Evolutionary conservation across 2,797 vertebrate species (phyloP), one percentile per base, ranked within the genome.

Genomic region (Brachyalestes nurse): DNA sequence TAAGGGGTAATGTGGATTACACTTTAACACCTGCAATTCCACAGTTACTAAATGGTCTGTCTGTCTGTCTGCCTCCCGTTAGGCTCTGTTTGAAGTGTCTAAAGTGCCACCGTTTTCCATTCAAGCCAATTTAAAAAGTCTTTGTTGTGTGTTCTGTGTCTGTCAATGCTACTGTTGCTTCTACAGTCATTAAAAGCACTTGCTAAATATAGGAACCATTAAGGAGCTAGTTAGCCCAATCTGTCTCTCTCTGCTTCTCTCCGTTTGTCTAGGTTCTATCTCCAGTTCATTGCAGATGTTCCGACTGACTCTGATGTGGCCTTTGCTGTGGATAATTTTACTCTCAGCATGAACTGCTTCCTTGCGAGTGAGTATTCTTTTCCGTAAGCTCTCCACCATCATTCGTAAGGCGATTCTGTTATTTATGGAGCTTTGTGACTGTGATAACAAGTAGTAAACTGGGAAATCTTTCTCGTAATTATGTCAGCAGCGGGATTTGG

Each of bases 291-390:
- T 0, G 88, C 92, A 0, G 95, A 96, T 65, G 96, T 96, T 91
- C 94, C 93, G 78, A 94, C 91, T 89, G 96, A 95, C 86, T 91
- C 95, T 9, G 91, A 94, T 87, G 95, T 96, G 83, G 85, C 94
- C 38, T 90, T 97, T 89, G 96, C 95, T 80, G 93, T 99, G 79
- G 97, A 98, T 93, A 98, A 99, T 85, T 87, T 99, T 85, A 98
- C 97, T 78, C 93, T 99, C 89, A 99, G 96, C 82, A 94, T 98
- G 93, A 96, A 97, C 90, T 99, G 98, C 89, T 99, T 98, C 85
- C 92, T 99, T 91, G 96, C 97, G 92, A 97, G 98, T 99, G 91
- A 99, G 97, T 96, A 84, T 67, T 25, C 14, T 17, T 40, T 5
- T 71, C 73, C 47, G 25, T 6, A 6, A 13, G 17, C 21, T 58